Conservation (phyloP, 2,888 invertebrate genomes). For the Parnassius glacialis region DNA sequence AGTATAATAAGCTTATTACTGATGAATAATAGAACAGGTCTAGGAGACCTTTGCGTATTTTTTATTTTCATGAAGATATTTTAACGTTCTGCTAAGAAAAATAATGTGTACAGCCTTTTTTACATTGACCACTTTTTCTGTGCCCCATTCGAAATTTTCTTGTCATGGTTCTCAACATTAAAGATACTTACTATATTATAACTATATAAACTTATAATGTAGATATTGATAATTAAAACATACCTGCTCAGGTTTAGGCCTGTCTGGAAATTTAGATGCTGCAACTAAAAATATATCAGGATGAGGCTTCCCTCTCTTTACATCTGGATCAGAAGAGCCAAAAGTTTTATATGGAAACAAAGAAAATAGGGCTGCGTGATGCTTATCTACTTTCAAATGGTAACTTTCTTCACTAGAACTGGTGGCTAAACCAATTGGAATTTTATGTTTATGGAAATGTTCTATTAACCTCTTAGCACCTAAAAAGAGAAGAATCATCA, state of each 20-base stretch:
- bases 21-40: too few species aligned
- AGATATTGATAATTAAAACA: neutral
- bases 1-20: too few species aligned
- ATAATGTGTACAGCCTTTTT: too few species aligned
- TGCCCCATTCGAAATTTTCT: too few species aligned
- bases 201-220: too few species aligned
- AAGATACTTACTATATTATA: too few species aligned
- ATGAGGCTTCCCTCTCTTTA: constrained; percentile 91
- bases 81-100: too few species aligned
- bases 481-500: constrained; percentile 52
- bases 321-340: constrained; percentile 91
- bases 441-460: constrained; percentile 85
- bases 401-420: constrained; percentile 89
- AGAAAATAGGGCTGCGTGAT: constrained; percentile 84
- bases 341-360: constrained; percentile 88
- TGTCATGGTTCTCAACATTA: too few species aligned
- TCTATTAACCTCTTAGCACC: constrained; percentile 88
- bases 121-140: too few species aligned
- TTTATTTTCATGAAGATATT: too few species aligned
- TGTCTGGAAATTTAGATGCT: constrained; percentile 85
- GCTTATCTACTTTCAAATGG: constrained; percentile 84
- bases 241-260: constrained; percentile 81
- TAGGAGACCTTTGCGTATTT: too few species aligned
- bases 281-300: constrained; percentile 93
- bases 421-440: constrained; percentile 93